Percentiles rank a stretch among this genome's conserved stretches.
Evolutionary conservation across 2,888 invertebrate genomes (phyloP).

Genomic region (Coecobrya sp.): DNA sequence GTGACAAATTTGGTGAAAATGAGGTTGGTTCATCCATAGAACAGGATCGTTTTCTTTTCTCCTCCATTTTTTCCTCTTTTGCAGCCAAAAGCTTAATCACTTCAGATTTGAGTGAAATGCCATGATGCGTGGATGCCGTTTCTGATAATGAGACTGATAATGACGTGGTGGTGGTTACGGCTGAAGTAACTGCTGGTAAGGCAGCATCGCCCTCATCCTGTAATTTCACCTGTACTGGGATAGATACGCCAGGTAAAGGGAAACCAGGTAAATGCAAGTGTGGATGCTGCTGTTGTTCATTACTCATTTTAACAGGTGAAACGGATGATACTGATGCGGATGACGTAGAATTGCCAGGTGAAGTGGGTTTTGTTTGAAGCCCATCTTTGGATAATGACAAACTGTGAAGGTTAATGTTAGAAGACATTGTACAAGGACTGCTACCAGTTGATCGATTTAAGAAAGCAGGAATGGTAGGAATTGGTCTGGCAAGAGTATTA

Average conservation of each 20-base stretch:
- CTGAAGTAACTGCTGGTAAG: conserved; percentile 44
- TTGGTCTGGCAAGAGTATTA: conserved; percentile 67
- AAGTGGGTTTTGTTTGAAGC: conserved; percentile 49
- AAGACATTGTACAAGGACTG: conserved; percentile 47
- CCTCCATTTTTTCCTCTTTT: conserved; percentile 62
- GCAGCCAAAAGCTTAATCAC: conserved; percentile 50
- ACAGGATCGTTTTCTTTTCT: conserved; percentile 52
- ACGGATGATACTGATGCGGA: conserved; percentile 38
- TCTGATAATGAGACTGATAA: conserved; percentile 10
- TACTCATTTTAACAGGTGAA: conserved; percentile 66
- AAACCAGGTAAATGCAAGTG: conserved; percentile 76
- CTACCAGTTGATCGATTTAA: conserved; percentile 52
- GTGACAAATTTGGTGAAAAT: conserved; percentile 1
- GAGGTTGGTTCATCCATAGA: conserved; percentile 46
- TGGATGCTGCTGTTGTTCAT: conserved; percentile 46
- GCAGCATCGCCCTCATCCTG: conserved; percentile 68
- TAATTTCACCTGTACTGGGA: conserved; percentile 83
- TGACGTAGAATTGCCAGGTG: conserved; percentile 56
- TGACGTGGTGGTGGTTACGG: conserved; percentile 9
- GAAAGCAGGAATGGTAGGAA: conserved; percentile 76
- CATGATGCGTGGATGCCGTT: conserved; percentile 10
- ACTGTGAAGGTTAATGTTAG: conserved; percentile 52
- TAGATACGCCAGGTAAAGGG: conserved; percentile 83
- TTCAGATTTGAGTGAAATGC: conserved; percentile 68
- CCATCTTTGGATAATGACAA: conserved; percentile 57